phyloP scores from a whole-genome alignment of 1,140 invertebrate species.

The Solenopsis fugax region DNA sequence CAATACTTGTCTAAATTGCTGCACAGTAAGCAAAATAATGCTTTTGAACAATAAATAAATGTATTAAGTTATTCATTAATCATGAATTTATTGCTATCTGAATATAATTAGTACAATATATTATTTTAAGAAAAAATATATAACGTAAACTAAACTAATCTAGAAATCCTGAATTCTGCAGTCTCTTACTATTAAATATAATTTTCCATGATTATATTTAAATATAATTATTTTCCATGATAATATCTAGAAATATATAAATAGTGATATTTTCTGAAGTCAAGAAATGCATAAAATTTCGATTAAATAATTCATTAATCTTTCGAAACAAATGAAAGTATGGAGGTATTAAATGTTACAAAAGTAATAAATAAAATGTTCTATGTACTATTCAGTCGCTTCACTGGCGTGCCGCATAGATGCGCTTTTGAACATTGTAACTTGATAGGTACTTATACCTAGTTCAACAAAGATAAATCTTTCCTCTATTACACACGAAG shows the following conservation, averaged over 20 bases:
- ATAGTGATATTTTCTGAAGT: slow-evolving; percentile 24
- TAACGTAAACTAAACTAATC: slow-evolving; percentile 30
- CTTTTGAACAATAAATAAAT: slow-evolving; percentile 18
- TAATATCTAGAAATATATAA: slow-evolving; percentile 29
- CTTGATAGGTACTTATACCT: slow-evolving; percentile 27
- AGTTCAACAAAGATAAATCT: not conserved
- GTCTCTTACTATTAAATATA: slow-evolving; percentile 6
- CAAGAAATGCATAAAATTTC: slow-evolving; percentile 5
- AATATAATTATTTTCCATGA: not conserved
- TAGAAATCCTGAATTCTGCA: not conserved
- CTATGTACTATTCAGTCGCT: slow-evolving; percentile 83
- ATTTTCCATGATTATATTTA: not conserved
- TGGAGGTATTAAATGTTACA: slow-evolving; percentile 46
- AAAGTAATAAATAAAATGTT: slow-evolving; percentile 82
- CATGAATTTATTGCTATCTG: slow-evolving; percentile 43
- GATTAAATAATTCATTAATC: not conserved
- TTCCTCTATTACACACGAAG: slow-evolving; percentile 88
- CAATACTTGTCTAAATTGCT: not conserved
- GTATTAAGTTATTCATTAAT: not conserved
- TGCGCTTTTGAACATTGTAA: slow-evolving; percentile 24
- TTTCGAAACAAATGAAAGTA: not conserved
- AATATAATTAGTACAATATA: slow-evolving; percentile 35
- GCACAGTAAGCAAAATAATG: not conserved
- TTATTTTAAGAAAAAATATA: slow-evolving; percentile 8
- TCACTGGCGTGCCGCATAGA: slow-evolving; percentile 56